Base-by-base conservation (phyloP, 1,140 invertebrate species). In the Drosophila micromelanica region DNA sequence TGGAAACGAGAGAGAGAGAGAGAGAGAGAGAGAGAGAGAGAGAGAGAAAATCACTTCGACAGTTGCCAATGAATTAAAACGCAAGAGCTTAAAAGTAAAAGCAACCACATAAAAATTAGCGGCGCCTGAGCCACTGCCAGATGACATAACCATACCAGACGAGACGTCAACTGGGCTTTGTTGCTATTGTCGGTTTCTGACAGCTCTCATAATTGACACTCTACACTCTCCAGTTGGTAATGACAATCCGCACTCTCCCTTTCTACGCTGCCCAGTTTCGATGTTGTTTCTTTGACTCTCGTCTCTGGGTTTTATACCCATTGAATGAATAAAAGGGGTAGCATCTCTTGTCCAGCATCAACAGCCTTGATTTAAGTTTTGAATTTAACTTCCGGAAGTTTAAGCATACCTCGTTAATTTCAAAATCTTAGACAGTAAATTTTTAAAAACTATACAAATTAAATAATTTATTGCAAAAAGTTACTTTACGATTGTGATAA, bases 71-170 rank as follows among this genome's bases (percentile, higher is more conserved):
- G 27, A 59, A 11, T 12, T n/a, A 11, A 17, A 57, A 43, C 38
- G 12, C 45, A 11, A 12, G 38, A 32, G 57, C 15, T 48, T 55
- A 56, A 72, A 79, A 73, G 62, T 72, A 60, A 72, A 63, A 74
- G 68, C 56, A 63, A 38, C 37, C 38, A 68, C 40, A 68, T 62
- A n/a, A 64, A 52, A 64, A 48, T 68, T 42, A 46, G 49, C 51
- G 46, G 52, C 59, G 49, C 52, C 40, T 48, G 40, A 35, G 32
- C 49, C 60, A 55, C 35, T 56, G 60, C 55, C 43, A 57, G 55
- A 75, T 80, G 78, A 80, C 75, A 80, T 80, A 80, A 80, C 67
- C 59, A 60, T 13, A 37, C 15, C n/a, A 37, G 37, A 12, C 12
- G 38, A 62, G 57, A 68, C 45, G 40, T 45, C 57, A 37, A 46